Evolutionary conservation across 2,797 vertebrate species (phyloP), one percentile per base, ranked within the genome.

Genomic region (Bucorvus abyssinicus): DNA sequence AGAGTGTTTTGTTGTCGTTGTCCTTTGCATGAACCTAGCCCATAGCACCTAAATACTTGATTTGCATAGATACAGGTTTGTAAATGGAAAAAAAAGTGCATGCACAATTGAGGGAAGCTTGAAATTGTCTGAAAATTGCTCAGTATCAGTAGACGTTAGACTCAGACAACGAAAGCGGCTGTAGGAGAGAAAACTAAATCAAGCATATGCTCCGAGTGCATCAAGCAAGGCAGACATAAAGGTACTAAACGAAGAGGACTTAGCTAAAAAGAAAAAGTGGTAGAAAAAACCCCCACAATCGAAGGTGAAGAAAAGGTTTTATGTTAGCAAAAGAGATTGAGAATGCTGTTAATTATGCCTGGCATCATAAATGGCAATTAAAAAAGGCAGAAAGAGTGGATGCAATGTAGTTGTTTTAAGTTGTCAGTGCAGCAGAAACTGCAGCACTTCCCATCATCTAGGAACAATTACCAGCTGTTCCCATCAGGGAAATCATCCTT

Each of bases 391-490:
- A 74, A 93, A 69, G 12, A 65, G 24, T 77, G 53, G 45, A 47
- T 84, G 45, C 6, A 50, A 81, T 71, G 56, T 9, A 87, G 78
- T 29, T 76, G 40, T 9, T 59, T 74, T 83, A 87, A 73, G 74
- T 20, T 68, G 75, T 78, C 92, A 89, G 61, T 16, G 18, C 40
- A 86, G 79, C 50, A 89, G 68, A 92, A 93, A 69, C 45, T 87
- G 71, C 56, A 65, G 57, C 50, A 71, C 42, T 85, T 61, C 69
- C 45, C 55, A 50, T 77, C 53, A 84, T 74, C 61, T 32, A 68
- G 75, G 69, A 92, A 63, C 92, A 75, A 93, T 83, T 87, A 83
- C 84, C 91, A 94, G 79, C 71, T 96, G 92, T 83, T 93, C 34
- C 53, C 91, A 85, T 69, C 27, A 52, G 79, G 82, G 78, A 93